Evolutionary conservation across 2,797 vertebrate species (phyloP).

Genomic region (Cossypha niveicapilla): DNA sequence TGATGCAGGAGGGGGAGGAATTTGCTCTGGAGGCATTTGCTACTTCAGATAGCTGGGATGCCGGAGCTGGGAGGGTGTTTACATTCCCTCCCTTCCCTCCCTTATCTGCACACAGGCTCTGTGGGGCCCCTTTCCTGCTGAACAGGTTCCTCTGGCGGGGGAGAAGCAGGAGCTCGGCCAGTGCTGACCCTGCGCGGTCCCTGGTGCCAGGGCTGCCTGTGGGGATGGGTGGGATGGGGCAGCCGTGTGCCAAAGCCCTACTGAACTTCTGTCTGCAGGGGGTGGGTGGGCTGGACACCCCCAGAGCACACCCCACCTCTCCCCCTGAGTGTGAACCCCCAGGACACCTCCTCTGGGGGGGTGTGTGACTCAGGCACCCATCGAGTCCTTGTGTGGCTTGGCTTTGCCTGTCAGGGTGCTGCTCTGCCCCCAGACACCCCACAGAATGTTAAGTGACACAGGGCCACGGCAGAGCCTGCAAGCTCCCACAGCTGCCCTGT

Average conservation of each 20-base stretch:
- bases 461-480: fast-evolving
- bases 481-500: neutral
- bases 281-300: fast-evolving
- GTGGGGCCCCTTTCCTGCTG: conserved; percentile 28
- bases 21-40: conserved; percentile 42
- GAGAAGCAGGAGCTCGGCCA: neutral
- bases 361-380: neutral
- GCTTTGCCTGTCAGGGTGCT: neutral
- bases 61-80: conserved; percentile 50
- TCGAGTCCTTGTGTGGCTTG: neutral
- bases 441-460: fast-evolving
- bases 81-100: conserved; percentile 36
- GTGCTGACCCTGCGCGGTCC: neutral
- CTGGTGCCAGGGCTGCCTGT: fast-evolving
- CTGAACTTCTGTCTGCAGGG: fast-evolving
- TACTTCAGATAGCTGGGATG: conserved; percentile 48
- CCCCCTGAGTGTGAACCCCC: neutral
- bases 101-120: conserved; percentile 18
- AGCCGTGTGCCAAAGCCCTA: neutral
- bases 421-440: neutral
- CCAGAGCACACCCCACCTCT: neutral
- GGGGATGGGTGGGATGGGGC: neutral
- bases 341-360: neutral
- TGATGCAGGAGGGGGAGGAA: neutral
- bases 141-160: conserved; percentile 1